Percentiles rank a stretch among this genome's conserved stretches.
phyloP scores from a whole-genome alignment of 2,113 vertebrate species.

The Megalops atlanticus region DNA sequence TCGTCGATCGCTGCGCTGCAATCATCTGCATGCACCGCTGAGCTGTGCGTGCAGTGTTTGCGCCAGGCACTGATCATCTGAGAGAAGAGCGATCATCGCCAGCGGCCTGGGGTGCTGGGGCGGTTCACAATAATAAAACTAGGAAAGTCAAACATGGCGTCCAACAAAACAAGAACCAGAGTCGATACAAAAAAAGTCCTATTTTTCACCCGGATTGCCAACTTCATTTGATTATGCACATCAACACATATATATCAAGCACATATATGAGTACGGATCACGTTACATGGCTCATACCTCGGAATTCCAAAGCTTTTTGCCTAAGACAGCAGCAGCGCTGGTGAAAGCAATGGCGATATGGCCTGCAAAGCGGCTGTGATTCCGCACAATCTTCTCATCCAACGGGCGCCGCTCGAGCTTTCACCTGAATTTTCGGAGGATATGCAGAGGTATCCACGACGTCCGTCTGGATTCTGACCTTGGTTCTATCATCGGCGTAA shows the following conservation, averaged over 20 bases:
- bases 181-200: conserved; percentile 23
- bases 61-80: background rate
- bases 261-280: background rate
- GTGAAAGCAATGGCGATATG: conserved; percentile 64
- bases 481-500: background rate
- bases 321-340: conserved; percentile 56
- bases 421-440: conserved; percentile 36
- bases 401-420: conserved; percentile 51
- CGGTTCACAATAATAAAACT: conserved; percentile 27
- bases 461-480: conserved; percentile 31
- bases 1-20: background rate
- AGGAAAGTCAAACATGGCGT: conserved; percentile 71
- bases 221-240: background rate
- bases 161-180: conserved; percentile 67
- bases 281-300: conserved; percentile 56
- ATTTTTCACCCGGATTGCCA: background rate
- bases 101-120: conserved; percentile 22
- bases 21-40: background rate
- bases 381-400: conserved; percentile 63
- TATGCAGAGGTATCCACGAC: conserved; percentile 54
- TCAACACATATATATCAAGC: background rate
- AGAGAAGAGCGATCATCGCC: background rate
- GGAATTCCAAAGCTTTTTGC: conserved; percentile 56
- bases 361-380: conserved; percentile 70
- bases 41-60: background rate